Percentiles rank a stretch among this genome's conserved stretches.
These are phyloP conservation scores for Heliconius hortense DNA, from an alignment of 2,888 invertebrate species.

Conservation along the genomic window DNA sequence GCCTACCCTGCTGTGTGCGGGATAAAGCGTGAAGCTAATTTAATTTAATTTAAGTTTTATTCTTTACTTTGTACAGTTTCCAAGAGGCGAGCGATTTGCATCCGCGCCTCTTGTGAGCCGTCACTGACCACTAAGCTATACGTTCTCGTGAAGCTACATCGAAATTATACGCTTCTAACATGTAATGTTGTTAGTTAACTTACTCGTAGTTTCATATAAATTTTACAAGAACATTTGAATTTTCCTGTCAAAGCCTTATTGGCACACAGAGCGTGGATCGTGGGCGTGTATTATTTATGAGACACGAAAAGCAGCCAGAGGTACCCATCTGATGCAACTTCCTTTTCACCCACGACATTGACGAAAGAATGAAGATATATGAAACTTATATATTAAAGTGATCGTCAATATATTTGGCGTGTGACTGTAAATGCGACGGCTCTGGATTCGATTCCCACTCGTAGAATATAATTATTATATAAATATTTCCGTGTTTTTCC, in stretches of 20 bases:
- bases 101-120: not conserved
- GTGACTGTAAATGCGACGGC: not conserved
- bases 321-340: constrained; percentile 66
- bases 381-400: constrained; percentile 11
- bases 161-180: not conserved
- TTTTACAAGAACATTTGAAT: constrained; percentile 33
- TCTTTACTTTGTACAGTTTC: too few species aligned
- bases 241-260: constrained; percentile 37
- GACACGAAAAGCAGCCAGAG: constrained; percentile 32
- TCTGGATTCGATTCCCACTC: not conserved
- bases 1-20: too few species aligned
- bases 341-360: constrained; percentile 62
- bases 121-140: not conserved
- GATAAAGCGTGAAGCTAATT: too few species aligned
- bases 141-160: not conserved
- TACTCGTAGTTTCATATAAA: constrained; percentile 23
- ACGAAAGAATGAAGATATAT: constrained; percentile 48
- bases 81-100: not conserved
- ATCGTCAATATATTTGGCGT: not conserved
- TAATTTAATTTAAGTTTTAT: too few species aligned
- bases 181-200: not conserved
- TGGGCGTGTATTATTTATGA: constrained; percentile 41
- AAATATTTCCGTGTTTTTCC: not conserved
- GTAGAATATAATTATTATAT: not conserved
- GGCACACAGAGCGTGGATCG: constrained; percentile 26